These are phyloP conservation scores for Heteromurus nitidus DNA, from an alignment of 2,888 invertebrate genomes.

Conservation along the genomic window DNA sequence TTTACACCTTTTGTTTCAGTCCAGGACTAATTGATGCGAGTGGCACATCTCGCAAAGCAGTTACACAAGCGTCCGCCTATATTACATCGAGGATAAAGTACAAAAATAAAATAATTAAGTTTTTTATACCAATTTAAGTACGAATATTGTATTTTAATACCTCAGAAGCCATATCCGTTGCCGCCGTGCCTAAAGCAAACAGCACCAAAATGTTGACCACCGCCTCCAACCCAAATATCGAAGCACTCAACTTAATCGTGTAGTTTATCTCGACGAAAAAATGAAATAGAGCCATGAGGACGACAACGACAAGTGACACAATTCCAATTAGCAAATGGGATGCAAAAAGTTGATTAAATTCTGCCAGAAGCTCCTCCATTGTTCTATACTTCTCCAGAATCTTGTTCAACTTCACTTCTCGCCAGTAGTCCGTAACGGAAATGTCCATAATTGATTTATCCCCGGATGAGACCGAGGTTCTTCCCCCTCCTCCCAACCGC, in stretches of 20 bases:
- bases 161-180: constrained; percentile 43
- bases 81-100: too few relatives aligned
- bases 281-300: constrained; percentile 49
- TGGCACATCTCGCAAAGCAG: constrained; percentile 45
- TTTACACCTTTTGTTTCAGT: constrained; percentile 38
- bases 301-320: constrained; percentile 23
- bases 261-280: constrained; percentile 43
- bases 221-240: constrained; percentile 47
- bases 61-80: constrained; percentile 54
- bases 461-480: background rate
- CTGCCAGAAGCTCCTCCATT: constrained; percentile 34
- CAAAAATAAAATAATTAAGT: too few relatives aligned
- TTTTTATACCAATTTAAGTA: background rate
- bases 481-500: background rate
- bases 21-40: constrained; percentile 11
- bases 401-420: constrained; percentile 32
- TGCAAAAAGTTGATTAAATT: constrained; percentile 49
- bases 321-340: constrained; percentile 46
- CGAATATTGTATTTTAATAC: constrained; percentile 3
- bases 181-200: constrained; percentile 29
- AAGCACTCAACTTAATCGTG: background rate
- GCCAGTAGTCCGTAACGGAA: constrained; percentile 6
- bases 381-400: constrained; percentile 42
- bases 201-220: constrained; percentile 26
- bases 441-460: background rate